Percentiles rank a stretch among this genome's conserved stretches.
Conservation (phyloP, 2,113 vertebrate species). For the Gadus chalcogrammus region DNA sequence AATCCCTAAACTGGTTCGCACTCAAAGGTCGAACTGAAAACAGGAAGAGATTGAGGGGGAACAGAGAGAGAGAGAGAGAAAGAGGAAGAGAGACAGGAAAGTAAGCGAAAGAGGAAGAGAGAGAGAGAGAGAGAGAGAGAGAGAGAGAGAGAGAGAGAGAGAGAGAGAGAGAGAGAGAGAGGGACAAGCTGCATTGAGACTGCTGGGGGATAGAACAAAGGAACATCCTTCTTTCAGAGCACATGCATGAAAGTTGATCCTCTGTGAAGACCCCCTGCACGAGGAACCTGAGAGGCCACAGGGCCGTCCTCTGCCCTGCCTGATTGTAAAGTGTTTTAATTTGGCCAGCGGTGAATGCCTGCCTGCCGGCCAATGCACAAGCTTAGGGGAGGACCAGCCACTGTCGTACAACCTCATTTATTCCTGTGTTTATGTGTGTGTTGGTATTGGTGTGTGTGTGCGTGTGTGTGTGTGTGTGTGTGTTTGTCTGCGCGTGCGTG, state of each 20-base stretch:
- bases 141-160: slow-evolving; percentile 16
- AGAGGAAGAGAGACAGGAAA: slow-evolving; percentile 1
- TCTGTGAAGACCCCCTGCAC: slow-evolving; percentile 59
- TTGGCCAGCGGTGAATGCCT: slow-evolving; percentile 40
- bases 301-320: slow-evolving; percentile 58
- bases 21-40: too few species aligned
- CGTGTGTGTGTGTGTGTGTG: slow-evolving; percentile 15
- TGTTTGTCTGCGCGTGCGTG: too few species aligned
- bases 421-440: background rate
- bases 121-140: slow-evolving; percentile 2
- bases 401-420: background rate
- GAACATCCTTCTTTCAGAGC: slow-evolving; percentile 59
- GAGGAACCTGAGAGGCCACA: slow-evolving; percentile 61
- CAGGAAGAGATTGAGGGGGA: background rate
- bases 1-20: background rate
- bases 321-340: slow-evolving; percentile 64
- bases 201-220: slow-evolving; percentile 61
- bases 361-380: slow-evolving; percentile 11
- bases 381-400: background rate
- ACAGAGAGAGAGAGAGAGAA: background rate
- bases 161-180: background rate
- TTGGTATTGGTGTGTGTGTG: slow-evolving; percentile 1
- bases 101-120: background rate
- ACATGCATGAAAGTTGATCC: slow-evolving; percentile 69
- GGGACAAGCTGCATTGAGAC: slow-evolving; percentile 20